A percentile compares a stretch with the other conserved stretches of the same genome.
Evolutionary conservation across 2,113 vertebrate species (phyloP).

Genomic region (Psilopsiagon aymara): DNA sequence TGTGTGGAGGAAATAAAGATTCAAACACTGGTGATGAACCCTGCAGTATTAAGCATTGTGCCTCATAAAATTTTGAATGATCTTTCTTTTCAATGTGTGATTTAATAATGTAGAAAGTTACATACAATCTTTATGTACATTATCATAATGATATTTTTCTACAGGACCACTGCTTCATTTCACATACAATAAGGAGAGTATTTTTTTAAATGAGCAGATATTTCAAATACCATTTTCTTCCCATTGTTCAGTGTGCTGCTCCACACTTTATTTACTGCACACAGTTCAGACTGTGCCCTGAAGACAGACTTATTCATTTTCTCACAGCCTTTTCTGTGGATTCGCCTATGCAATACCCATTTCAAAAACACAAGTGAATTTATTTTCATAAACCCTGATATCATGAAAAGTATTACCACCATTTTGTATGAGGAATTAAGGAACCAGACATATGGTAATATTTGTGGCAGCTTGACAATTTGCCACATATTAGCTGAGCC

Average conservation of each 20-base stretch:
- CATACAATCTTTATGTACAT: background rate
- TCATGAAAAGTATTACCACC: background rate
- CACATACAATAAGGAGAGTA: background rate
- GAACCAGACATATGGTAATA: background rate
- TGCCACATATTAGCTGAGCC: conserved; percentile 14
- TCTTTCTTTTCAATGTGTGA: background rate
- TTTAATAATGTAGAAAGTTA: background rate
- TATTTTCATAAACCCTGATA: conserved; percentile 20
- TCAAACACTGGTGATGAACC: background rate
- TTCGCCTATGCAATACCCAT: background rate
- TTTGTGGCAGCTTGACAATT: background rate
- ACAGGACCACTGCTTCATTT: conserved; percentile 18
- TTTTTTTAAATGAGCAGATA: background rate
- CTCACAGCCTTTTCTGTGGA: background rate
- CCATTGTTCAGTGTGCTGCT: background rate
- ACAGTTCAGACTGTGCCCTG: conserved; percentile 3
- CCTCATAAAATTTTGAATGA: background rate
- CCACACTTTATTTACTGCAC: conserved; percentile 19
- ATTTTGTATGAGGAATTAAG: conserved; percentile 15
- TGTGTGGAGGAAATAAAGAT: conserved; percentile 17
- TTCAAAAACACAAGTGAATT: background rate
- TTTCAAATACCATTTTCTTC: background rate
- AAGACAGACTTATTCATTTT: conserved; percentile 4
- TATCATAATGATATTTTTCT: background rate
- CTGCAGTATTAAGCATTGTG: background rate